Percentiles rank a stretch among this genome's conserved stretches.
Evolutionary conservation across 2,797 vertebrate species (phyloP).

Genomic region (Leucoraja ocellata): DNA sequence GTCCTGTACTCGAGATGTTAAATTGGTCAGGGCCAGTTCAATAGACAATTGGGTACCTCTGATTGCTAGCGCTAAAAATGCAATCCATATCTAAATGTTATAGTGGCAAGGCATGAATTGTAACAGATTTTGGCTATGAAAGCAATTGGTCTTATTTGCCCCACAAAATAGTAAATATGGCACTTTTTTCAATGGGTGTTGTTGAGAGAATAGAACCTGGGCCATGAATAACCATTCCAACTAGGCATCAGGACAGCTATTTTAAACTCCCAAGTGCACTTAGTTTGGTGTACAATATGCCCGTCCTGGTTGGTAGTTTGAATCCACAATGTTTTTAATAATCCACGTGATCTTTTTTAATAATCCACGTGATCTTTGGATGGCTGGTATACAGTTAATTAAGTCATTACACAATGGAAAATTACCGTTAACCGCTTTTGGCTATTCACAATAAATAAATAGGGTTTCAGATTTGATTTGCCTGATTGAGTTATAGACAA

Average conservation of each 20-base stretch:
- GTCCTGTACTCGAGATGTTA: too few relatives aligned
- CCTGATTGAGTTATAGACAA: neutral
- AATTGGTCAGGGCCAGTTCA: too few relatives aligned
- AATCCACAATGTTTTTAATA: neutral
- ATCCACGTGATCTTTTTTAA: too few relatives aligned
- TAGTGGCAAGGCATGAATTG: neutral
- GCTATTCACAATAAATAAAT: neutral
- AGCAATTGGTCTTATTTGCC: neutral
- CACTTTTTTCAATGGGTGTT: neutral
- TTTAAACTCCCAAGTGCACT: too few relatives aligned
- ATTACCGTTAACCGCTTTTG: neutral
- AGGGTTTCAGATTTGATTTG: too few relatives aligned
- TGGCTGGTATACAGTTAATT: neutral
- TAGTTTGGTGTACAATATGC: too few relatives aligned
- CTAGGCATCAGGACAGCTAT: too few relatives aligned
- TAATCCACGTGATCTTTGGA: too few relatives aligned
- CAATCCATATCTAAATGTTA: neutral
- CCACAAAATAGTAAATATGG: neutral
- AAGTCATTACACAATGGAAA: neutral
- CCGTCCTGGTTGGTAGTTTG: neutral
- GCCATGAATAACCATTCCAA: too few relatives aligned
- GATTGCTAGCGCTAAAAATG: neutral
- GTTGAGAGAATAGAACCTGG: neutral
- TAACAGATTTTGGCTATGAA: neutral
- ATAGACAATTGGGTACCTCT: too few relatives aligned